Conservation (phyloP, 2,888 invertebrate genomes). For the Phaonia tiefii region DNA sequence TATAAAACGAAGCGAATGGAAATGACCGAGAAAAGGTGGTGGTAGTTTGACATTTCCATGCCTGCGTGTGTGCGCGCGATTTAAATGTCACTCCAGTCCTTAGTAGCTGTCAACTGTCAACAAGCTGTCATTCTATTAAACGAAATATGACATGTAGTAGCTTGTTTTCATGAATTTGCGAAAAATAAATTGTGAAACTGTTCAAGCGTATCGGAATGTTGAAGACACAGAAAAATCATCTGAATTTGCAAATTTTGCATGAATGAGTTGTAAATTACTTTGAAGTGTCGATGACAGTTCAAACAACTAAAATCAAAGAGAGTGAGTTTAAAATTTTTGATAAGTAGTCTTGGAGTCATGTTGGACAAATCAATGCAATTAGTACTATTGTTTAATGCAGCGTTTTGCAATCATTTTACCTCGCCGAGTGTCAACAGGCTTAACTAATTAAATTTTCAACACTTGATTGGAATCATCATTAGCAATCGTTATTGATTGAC, state of each 20-base stretch:
- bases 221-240: background rate
- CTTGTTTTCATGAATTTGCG: constrained; percentile 11
- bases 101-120: constrained; percentile 72
- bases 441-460: constrained; percentile 73
- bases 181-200: background rate
- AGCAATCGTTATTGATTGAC: too few species aligned
- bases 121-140: constrained; percentile 69
- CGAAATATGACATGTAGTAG: background rate
- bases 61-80: constrained; percentile 74
- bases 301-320: constrained; percentile 16
- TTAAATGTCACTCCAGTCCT: constrained; percentile 74
- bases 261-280: constrained; percentile 63
- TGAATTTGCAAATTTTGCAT: constrained; percentile 50
- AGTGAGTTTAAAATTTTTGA: background rate
- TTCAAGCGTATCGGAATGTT: constrained; percentile 23
- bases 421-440: constrained; percentile 73
- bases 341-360: background rate
- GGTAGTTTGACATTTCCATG: constrained; percentile 70
- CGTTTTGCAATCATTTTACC: too few species aligned
- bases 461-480: constrained; percentile 41
- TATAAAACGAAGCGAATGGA: background rate
- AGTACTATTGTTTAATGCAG: constrained; percentile 47
- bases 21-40: constrained; percentile 37
- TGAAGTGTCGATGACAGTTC: constrained; percentile 57
- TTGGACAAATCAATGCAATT: constrained; percentile 54